These are phyloP conservation scores for Drosophila cardini DNA, from an alignment of 1,140 invertebrate species.

Conservation along the genomic window DNA sequence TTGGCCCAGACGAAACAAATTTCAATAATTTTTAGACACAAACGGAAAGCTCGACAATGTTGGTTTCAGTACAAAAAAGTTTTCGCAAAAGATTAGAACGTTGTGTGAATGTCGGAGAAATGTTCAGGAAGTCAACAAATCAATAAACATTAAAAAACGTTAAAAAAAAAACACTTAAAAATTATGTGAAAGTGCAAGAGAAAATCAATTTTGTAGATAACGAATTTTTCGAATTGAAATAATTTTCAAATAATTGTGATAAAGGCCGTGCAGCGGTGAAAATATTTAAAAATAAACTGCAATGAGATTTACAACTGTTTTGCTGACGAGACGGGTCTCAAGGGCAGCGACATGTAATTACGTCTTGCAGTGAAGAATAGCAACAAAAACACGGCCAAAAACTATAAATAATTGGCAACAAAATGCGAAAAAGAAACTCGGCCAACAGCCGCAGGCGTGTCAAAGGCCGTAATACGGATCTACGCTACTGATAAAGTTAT, in stretches of 20 bases:
- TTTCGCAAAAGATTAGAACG: slow-evolving; percentile 73
- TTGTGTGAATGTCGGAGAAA: slow-evolving; percentile 38
- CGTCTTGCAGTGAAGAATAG: slow-evolving; percentile 60
- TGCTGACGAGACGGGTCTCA: slow-evolving; percentile 58
- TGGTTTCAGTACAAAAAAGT: slow-evolving; percentile 78
- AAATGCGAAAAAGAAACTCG: slow-evolving; percentile 78
- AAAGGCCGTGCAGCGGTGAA: slow-evolving; percentile 41
- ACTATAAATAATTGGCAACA: slow-evolving; percentile 82
- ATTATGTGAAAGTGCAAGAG: background rate
- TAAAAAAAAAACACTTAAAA: slow-evolving; percentile 28
- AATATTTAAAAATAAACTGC: slow-evolving; percentile 68
- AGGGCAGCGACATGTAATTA: slow-evolving; percentile 73
- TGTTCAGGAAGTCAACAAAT: slow-evolving; percentile 61
- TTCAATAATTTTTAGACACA: slow-evolving; percentile 79
- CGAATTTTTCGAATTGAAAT: slow-evolving; percentile 24
- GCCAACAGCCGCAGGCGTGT: slow-evolving; percentile 77
- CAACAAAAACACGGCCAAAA: slow-evolving; percentile 39
- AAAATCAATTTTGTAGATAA: background rate
- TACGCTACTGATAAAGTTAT: slow-evolving; percentile 54
- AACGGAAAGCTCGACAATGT: slow-evolving; percentile 67
- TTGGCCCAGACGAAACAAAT: slow-evolving; percentile 60
- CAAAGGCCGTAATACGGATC: slow-evolving; percentile 73
- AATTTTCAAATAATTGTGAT: slow-evolving; percentile 30
- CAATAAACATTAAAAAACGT: slow-evolving; percentile 57
- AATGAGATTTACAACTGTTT: slow-evolving; percentile 66